Conservation (phyloP, 2,797 vertebrate genomes). For the Phrynocephalus guinanensis region DNA sequence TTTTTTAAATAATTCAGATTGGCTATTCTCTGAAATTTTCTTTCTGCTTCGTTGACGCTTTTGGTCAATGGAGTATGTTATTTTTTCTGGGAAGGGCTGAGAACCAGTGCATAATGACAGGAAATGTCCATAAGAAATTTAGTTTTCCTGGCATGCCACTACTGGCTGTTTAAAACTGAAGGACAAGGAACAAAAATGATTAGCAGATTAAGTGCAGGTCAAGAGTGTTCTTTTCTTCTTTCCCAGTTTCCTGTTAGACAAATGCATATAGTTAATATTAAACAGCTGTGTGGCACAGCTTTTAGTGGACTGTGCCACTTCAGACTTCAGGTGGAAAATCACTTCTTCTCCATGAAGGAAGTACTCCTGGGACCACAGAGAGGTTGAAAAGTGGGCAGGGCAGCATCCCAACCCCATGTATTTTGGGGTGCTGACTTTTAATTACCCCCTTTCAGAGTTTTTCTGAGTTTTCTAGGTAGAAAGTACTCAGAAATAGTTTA, state of each 20-base stretch:
- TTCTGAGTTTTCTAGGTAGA: too few relatives aligned
- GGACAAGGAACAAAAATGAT: neutral
- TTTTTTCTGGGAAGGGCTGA: slow-evolving; percentile 37
- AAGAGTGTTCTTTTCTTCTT: neutral
- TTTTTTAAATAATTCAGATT: slow-evolving; percentile 21
- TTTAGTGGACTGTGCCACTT: neutral
- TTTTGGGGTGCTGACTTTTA: too few relatives aligned
- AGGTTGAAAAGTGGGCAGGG: too few relatives aligned
- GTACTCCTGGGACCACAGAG: neutral
- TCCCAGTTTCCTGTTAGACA: neutral
- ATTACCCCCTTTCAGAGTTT: too few relatives aligned
- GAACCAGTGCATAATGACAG: slow-evolving; percentile 13
- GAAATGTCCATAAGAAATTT: slow-evolving; percentile 37
- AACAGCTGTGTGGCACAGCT: neutral
- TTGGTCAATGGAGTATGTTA: slow-evolving; percentile 42
- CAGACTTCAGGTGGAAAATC: neutral
- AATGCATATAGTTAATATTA: neutral
- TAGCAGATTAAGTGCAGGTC: neutral
- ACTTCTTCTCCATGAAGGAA: neutral
- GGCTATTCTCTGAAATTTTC: slow-evolving; percentile 36
- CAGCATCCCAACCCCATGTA: too few relatives aligned
- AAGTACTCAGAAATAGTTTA: too few relatives aligned
- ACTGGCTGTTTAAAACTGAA: slow-evolving; percentile 33
- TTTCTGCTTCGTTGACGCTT: slow-evolving; percentile 14
- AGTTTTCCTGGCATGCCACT: slow-evolving; percentile 22